Evolutionary conservation across 2,888 invertebrate genomes (phyloP).

Genomic region (Drosophila cracens): DNA sequence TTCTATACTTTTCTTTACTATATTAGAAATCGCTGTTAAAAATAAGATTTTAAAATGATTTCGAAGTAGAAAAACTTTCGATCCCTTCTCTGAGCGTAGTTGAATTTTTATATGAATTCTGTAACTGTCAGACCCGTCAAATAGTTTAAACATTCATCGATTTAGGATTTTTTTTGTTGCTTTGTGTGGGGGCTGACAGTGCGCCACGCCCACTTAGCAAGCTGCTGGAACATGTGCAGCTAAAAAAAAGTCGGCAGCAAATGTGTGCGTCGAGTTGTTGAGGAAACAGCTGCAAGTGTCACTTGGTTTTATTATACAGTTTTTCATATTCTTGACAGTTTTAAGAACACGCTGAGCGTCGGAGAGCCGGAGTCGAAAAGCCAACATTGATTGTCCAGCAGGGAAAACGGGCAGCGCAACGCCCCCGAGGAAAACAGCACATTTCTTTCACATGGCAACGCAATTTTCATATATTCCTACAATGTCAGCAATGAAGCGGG

Average conservation of each 20-base stretch:
- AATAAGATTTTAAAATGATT: background rate
- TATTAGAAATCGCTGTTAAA: background rate
- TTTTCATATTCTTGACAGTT: slow-evolving; percentile 55
- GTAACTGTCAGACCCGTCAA: slow-evolving; percentile 5
- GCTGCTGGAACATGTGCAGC: slow-evolving; percentile 38
- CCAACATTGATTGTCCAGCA: slow-evolving; percentile 32
- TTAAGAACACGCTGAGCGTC: slow-evolving; percentile 47
- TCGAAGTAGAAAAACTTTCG: background rate
- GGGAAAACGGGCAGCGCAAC: background rate
- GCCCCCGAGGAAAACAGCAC: slow-evolving; percentile 20
- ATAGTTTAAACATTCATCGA: background rate
- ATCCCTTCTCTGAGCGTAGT: background rate
- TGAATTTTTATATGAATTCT: background rate
- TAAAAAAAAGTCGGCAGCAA: slow-evolving; percentile 19
- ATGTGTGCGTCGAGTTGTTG: slow-evolving; percentile 25
- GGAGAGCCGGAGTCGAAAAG: slow-evolving; percentile 12
- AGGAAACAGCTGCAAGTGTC: slow-evolving; percentile 67
- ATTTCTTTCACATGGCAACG: slow-evolving; percentile 43
- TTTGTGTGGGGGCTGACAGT: background rate
- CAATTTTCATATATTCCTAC: slow-evolving; percentile 51
- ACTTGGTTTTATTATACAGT: slow-evolving; percentile 49
- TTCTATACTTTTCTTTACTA: background rate
- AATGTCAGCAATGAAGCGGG: slow-evolving; percentile 12
- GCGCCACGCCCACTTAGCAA: slow-evolving; percentile 30
- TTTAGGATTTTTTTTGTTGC: background rate